Evolutionary conservation across 2,797 vertebrate genomes (phyloP).

Genomic region (Ambastaia sidthimunki): DNA sequence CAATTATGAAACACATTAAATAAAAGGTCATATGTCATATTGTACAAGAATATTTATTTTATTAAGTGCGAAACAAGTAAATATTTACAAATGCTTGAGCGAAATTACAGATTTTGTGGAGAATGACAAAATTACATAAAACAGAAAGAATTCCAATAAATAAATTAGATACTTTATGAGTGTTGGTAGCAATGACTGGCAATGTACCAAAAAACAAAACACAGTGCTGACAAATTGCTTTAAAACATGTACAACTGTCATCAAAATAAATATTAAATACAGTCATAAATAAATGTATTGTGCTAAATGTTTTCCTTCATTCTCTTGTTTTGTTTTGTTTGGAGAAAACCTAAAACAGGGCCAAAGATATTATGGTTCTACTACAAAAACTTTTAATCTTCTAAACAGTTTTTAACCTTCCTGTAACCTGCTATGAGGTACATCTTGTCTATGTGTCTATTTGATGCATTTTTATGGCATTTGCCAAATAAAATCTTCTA

Average conservation of each 20-base stretch:
- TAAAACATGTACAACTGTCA: slow-evolving; percentile 65
- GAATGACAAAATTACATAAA: slow-evolving; percentile 67
- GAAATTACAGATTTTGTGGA: slow-evolving; percentile 69
- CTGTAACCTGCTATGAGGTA: neutral
- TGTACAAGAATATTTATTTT: slow-evolving; percentile 87
- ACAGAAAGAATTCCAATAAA: slow-evolving; percentile 79
- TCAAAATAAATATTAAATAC: slow-evolving; percentile 88
- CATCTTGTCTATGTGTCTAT: neutral
- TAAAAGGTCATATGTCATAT: slow-evolving; percentile 75
- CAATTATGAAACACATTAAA: slow-evolving; percentile 28
- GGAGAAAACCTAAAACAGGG: slow-evolving; percentile 53
- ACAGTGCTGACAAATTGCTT: slow-evolving; percentile 71
- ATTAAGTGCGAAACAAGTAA: slow-evolving; percentile 84
- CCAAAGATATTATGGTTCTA: slow-evolving; percentile 9
- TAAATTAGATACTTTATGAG: slow-evolving; percentile 78
- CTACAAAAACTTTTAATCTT: neutral
- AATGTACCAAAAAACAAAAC: slow-evolving; percentile 63
- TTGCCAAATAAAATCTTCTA: slow-evolving; percentile 8
- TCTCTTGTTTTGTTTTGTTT: slow-evolving; percentile 58
- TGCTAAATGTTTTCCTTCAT: slow-evolving; percentile 46
- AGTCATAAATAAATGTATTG: slow-evolving; percentile 78
- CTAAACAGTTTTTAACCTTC: neutral
- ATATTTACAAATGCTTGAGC: slow-evolving; percentile 78
- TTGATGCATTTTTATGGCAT: slow-evolving; percentile 16
- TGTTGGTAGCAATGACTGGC: slow-evolving; percentile 70